Base-by-base conservation (phyloP, 1,140 invertebrate genomes). In the Drosophila miranda region DNA sequence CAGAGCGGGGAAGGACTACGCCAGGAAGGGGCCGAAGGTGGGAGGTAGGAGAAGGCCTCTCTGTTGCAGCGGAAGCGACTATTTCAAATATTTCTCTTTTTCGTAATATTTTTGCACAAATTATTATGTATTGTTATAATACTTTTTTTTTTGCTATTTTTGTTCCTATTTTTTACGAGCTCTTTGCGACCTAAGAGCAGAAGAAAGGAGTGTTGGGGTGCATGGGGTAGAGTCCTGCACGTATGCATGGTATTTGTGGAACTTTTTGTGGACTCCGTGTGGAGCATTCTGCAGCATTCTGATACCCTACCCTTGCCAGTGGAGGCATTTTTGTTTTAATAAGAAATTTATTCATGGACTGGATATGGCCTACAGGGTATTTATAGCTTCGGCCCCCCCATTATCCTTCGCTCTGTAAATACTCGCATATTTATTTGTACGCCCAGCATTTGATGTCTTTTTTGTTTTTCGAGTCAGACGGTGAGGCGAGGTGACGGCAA, bases 111-210 rank as follows among this genome's bases (percentile, higher is more conserved):
- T 82, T 73, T 76, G 52, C 81, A 81, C 81, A 80, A 84, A 86
- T 86, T 84, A 84, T 84, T 84, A 74, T 77, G 80, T 86, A 84
- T 84, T 84, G 81, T 84, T 86, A 86, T 84, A 76, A 80, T 79
- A 79, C 49, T 69, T 71, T 64, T 44, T 73, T 19, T 42, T 34
- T 56, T 53, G 16, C 43, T 54, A 16, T 45, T 45, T 53, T 61
- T 67, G 23, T 19, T 19, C 19, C 19, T 19, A 19, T 66, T 53
- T 50, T 53, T 53, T 66, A 30, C 50, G 55, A 8, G 16, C 21
- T 48, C 21, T 56, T 19, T 66, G 55, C 44, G 30, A 55, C 34
- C 34, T 3, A 38, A 13, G 34, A 38, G 34, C 34, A 38, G 11
- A 5, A 26, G 19, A 34, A 58, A 8, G 19, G 7, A n/a, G 14